Conservation (phyloP, 2,888 invertebrate species). For the Heliconius charithonia region DNA sequence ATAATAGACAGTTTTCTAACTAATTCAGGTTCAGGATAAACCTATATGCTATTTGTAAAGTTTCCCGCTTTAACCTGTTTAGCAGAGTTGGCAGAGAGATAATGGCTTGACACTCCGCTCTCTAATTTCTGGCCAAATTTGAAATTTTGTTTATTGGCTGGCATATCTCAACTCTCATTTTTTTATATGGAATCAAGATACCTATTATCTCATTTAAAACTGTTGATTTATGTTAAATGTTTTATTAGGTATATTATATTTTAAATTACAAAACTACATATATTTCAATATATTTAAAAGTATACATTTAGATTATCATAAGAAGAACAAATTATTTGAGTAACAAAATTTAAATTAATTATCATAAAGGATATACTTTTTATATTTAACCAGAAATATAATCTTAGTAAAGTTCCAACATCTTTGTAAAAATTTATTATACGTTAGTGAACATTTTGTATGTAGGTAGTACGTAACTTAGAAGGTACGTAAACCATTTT, state of each 20-base stretch:
- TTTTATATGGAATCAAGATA: not conserved
- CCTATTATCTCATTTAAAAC: not conserved
- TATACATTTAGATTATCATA: not conserved
- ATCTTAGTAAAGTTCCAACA: too few relatives aligned
- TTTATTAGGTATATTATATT: not conserved
- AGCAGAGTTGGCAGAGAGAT: too few relatives aligned
- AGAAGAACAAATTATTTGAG: not conserved
- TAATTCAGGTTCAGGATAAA: slow-evolving; percentile 12
- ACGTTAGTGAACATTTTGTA: too few relatives aligned
- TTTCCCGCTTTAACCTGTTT: not conserved
- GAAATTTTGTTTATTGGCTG: too few relatives aligned
- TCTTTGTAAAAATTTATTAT: too few relatives aligned
- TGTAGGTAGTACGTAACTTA: too few relatives aligned
- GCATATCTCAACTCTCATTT: too few relatives aligned
- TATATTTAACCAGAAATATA: too few relatives aligned
- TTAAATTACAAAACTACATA: not conserved
- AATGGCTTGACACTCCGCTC: too few relatives aligned
- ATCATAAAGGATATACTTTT: too few relatives aligned
- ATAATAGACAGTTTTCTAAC: slow-evolving; percentile 23
- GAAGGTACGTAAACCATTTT: too few relatives aligned
- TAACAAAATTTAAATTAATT: not conserved
- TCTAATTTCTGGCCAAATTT: too few relatives aligned
- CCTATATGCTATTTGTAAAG: not conserved
- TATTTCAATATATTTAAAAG: not conserved
- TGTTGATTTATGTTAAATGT: not conserved